Percentiles rank a stretch among this genome's conserved stretches.
These are phyloP conservation scores for Tenodera sinensis DNA, from an alignment of 2,888 invertebrate species.

Conservation along the genomic window DNA sequence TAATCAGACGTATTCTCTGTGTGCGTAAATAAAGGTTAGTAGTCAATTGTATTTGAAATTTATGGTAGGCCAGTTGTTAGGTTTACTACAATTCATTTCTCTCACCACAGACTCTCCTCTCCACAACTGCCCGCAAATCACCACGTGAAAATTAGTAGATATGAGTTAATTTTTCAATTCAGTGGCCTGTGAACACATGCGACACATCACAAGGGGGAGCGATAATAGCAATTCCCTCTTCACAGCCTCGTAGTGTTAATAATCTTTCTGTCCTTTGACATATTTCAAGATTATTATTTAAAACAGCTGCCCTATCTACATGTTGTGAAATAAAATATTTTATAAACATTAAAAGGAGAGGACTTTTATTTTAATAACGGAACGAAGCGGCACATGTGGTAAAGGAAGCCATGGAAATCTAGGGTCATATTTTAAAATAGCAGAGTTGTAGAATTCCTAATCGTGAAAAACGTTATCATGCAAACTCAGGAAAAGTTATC, in stretches of 20 bases:
- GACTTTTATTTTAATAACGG: too few species aligned
- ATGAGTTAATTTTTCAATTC: not conserved
- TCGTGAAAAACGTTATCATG: too few species aligned
- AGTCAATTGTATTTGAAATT: not conserved
- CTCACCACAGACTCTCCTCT: not conserved
- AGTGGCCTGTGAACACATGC: not conserved
- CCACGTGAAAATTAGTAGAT: not conserved
- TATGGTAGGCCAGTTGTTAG: not conserved
- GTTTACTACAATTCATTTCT: not conserved
- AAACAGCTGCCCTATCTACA: too few species aligned
- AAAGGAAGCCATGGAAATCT: too few species aligned
- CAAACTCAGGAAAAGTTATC: too few species aligned
- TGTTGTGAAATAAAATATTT: not conserved
- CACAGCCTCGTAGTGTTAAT: not conserved
- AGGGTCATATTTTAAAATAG: too few species aligned
- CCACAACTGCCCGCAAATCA: not conserved
- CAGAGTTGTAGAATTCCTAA: too few species aligned
- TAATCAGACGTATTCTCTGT: not conserved
- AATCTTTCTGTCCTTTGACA: not conserved
- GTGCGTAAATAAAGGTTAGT: not conserved
- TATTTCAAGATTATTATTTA: not conserved
- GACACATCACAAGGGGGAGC: not conserved
- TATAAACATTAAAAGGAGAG: not conserved
- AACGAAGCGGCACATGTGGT: too few species aligned
- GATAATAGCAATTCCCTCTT: not conserved